These are phyloP conservation scores for Chrysemys picta DNA, from an alignment of 2,113 vertebrate genomes.

Conservation along the genomic window DNA sequence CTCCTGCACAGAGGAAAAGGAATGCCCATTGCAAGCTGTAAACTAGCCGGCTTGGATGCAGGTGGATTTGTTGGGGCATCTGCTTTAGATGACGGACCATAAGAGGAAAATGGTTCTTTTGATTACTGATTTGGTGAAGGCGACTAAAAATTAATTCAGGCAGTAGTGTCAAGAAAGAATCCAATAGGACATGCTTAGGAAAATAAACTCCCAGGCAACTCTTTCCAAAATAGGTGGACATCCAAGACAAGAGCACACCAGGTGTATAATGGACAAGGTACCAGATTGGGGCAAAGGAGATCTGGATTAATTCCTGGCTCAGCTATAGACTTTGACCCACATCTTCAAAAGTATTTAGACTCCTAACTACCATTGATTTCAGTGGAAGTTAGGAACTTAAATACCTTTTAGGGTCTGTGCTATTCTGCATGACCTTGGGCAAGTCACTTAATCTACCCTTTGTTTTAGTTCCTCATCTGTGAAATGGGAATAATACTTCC, in stretches of 20 bases:
- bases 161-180: neutral
- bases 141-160: neutral
- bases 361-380: too few species aligned
- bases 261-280: neutral
- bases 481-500: neutral
- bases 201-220: neutral
- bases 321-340: neutral
- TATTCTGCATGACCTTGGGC: neutral
- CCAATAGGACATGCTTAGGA: neutral
- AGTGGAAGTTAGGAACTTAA: too few species aligned
- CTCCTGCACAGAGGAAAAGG: too few species aligned
- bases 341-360: neutral
- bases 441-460: neutral
- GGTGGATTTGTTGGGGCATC: too few species aligned
- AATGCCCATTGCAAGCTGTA: too few species aligned
- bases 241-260: neutral
- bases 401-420: too few species aligned
- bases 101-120: neutral
- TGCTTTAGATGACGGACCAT: neutral
- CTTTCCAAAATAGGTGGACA: neutral
- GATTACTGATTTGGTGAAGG: neutral
- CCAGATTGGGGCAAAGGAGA: neutral
- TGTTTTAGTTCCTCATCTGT: neutral
- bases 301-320: neutral
- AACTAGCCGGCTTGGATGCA: too few species aligned